phyloP scores from a whole-genome alignment of 2,113 vertebrate species.

The Psittacus erithacus region DNA sequence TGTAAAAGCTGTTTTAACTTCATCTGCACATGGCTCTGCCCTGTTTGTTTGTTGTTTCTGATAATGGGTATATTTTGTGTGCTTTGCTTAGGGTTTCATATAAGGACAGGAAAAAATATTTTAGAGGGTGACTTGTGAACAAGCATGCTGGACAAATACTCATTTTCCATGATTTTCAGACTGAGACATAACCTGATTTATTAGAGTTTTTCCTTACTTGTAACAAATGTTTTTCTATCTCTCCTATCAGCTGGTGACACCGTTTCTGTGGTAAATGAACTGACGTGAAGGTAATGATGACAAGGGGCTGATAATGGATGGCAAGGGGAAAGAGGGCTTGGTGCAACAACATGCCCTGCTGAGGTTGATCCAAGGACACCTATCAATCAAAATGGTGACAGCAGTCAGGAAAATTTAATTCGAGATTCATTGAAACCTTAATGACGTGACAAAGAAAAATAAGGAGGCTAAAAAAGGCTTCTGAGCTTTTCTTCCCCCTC shows the following conservation, averaged over 20 bases:
- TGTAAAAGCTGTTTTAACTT: not conserved
- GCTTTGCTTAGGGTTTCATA: not conserved
- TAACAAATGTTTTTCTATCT: constrained; percentile 66
- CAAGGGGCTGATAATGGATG: constrained; percentile 75
- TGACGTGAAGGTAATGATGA: constrained; percentile 73
- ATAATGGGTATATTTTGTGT: not conserved
- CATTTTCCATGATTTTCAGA: not conserved
- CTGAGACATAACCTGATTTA: constrained; percentile 31
- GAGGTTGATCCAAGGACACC: constrained; percentile 84
- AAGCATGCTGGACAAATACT: not conserved
- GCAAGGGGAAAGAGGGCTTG: constrained; percentile 41
- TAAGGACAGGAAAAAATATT: not conserved
- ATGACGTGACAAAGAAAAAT: constrained; percentile 84
- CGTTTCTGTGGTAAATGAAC: constrained; percentile 72
- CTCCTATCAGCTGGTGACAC: constrained; percentile 60
- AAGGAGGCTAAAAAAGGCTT: constrained; percentile 71
- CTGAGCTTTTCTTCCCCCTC: constrained; percentile 66
- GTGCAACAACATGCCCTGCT: constrained; percentile 69
- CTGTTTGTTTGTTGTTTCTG: not conserved
- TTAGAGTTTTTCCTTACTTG: constrained; percentile 48
- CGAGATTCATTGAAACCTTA: constrained; percentile 83
- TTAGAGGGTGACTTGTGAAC: not conserved
- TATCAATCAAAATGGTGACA: constrained; percentile 80
- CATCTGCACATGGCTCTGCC: not conserved
- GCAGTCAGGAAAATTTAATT: constrained; percentile 82